Evolutionary conservation across 1,140 invertebrate species (phyloP).

Genomic region (Holcopasites calliopsidis): DNA sequence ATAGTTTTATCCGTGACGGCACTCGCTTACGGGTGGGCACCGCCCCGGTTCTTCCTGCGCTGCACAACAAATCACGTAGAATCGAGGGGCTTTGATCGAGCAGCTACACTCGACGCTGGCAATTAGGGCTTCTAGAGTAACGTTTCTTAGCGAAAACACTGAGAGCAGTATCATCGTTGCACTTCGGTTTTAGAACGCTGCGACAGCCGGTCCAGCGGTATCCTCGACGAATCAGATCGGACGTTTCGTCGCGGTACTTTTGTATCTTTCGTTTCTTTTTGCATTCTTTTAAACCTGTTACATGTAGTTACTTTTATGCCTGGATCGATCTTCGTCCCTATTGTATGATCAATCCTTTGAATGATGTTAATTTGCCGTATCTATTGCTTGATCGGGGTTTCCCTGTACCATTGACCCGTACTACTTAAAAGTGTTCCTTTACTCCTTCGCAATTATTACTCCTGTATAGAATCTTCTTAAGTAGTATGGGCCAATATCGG

Average conservation of each 20-base stretch:
- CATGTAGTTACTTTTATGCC: not conserved
- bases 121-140: slow-evolving; percentile 19
- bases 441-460: too few relatives aligned
- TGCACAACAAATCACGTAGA: slow-evolving; percentile 35
- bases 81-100: slow-evolving; percentile 5
- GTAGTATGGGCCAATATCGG: too few relatives aligned
- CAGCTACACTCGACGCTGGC: not conserved
- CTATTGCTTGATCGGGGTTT: not conserved
- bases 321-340: too few relatives aligned
- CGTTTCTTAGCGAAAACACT: not conserved
- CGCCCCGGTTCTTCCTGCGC: slow-evolving; percentile 35
- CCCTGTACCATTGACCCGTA: too few relatives aligned
- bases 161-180: slow-evolving; percentile 19
- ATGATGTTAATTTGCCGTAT: too few relatives aligned
- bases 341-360: too few relatives aligned
- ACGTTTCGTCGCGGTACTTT: not conserved
- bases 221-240: not conserved
- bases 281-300: not conserved
- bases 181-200: slow-evolving; percentile 18
- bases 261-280: not conserved
- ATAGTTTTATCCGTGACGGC: slow-evolving; percentile 33
- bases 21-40: slow-evolving; percentile 42
- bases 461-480: too few relatives aligned
- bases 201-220: not conserved
- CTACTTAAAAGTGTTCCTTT: too few relatives aligned